phyloP scores from a whole-genome alignment of 2,797 vertebrate genomes.

The Galaxias olidus region DNA sequence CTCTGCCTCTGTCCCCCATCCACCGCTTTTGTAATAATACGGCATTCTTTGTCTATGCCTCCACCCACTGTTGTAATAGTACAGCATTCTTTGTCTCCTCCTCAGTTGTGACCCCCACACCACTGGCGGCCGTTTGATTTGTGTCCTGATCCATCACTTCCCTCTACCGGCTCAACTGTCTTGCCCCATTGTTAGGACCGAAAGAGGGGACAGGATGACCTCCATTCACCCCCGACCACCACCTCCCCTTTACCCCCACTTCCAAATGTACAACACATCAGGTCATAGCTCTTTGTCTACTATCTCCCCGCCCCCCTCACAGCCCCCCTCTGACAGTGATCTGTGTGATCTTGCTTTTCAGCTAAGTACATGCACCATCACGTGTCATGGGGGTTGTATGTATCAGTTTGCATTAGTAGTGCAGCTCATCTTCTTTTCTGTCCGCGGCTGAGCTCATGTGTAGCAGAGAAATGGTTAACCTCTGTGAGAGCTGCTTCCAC shows the following conservation, averaged over 20 bases:
- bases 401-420: slow-evolving; percentile 1
- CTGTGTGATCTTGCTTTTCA: slow-evolving; percentile 50
- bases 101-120: slow-evolving; percentile 57
- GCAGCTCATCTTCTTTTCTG: background rate
- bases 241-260: slow-evolving; percentile 13
- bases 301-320: slow-evolving; percentile 12
- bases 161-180: slow-evolving; percentile 63
- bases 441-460: slow-evolving; percentile 19
- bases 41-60: slow-evolving; percentile 5
- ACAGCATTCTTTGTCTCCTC: slow-evolving; percentile 15
- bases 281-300: slow-evolving; percentile 52
- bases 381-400: background rate
- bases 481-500: slow-evolving; percentile 12
- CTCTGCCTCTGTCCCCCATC: slow-evolving; percentile 41
- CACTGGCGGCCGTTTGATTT: slow-evolving; percentile 69
- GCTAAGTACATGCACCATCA: slow-evolving; percentile 37
- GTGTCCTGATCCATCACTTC: slow-evolving; percentile 70
- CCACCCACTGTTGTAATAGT: slow-evolving; percentile 37
- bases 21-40: slow-evolving; percentile 43
- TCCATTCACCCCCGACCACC: slow-evolving; percentile 45
- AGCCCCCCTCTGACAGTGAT: slow-evolving; percentile 54
- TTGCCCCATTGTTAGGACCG: slow-evolving; percentile 60
- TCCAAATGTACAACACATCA: slow-evolving; percentile 59
- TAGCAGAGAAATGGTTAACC: slow-evolving; percentile 32
- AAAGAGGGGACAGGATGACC: slow-evolving; percentile 45